These are phyloP conservation scores for Diadophis punctatus DNA, from an alignment of 2,113 vertebrate species.

Conservation along the genomic window DNA sequence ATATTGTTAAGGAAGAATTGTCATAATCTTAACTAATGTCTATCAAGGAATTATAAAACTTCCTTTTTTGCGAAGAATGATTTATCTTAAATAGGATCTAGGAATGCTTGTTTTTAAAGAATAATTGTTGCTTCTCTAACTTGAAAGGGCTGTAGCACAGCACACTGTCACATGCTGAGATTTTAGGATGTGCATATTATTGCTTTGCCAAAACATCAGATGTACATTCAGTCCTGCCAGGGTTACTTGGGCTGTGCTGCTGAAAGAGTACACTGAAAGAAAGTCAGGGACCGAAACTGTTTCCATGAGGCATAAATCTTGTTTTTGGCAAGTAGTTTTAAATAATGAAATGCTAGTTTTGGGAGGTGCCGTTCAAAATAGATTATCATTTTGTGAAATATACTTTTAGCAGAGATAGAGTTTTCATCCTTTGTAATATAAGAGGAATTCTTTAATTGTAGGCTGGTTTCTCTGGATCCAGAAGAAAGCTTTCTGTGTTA, in stretches of 20 bases:
- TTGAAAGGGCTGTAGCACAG: constrained; percentile 10
- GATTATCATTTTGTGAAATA: neutral
- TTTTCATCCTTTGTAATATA: constrained; percentile 20
- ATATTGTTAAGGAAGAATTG: neutral
- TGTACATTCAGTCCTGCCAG: constrained; percentile 5
- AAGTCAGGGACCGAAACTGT: constrained; percentile 47
- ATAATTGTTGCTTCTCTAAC: constrained; percentile 15
- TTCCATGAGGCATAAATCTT: constrained; percentile 33
- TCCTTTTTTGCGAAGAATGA: neutral
- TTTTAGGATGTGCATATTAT: constrained; percentile 14
- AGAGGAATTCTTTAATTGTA: constrained; percentile 9
- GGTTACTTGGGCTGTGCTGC: constrained; percentile 25
- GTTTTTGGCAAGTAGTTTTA: constrained; percentile 24
- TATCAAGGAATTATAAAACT: neutral
- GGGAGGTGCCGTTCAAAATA: constrained; percentile 15
- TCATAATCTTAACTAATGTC: neutral
- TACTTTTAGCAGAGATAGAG: neutral
- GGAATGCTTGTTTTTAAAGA: neutral
- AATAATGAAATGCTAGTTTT: neutral
- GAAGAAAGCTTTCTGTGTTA: neutral
- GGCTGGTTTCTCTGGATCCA: constrained; percentile 12
- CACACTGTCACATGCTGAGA: neutral
- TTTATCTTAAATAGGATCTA: neutral
- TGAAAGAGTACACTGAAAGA: constrained; percentile 13
- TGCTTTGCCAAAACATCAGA: constrained; percentile 31